Evolutionary conservation across 2,888 invertebrate species (phyloP).

Genomic region (Labia minor): DNA sequence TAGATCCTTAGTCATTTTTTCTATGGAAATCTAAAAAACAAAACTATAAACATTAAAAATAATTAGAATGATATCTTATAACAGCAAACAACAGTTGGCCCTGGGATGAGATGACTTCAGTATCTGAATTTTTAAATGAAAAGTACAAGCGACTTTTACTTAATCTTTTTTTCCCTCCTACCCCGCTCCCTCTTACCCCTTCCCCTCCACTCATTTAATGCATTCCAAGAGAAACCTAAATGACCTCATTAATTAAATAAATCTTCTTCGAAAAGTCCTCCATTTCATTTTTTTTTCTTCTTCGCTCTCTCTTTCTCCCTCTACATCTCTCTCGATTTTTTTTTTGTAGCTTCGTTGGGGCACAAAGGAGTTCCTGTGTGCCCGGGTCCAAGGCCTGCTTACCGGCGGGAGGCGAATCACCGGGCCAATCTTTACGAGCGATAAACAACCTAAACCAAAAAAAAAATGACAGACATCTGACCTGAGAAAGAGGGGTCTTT

Average conservation of each 20-base stretch:
- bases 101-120: neutral
- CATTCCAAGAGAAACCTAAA: slow-evolving; percentile 13
- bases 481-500: neutral
- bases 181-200: no score
- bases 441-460: neutral
- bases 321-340: neutral
- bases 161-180: no score
- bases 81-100: neutral
- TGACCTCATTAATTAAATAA: slow-evolving; percentile 6
- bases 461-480: neutral
- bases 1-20: no score
- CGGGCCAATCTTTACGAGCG: neutral
- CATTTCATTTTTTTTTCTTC: neutral
- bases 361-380: neutral
- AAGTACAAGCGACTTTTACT: no score
- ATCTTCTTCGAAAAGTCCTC: neutral
- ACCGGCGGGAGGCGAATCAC: neutral
- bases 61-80: neutral
- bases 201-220: neutral
- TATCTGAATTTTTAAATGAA: no score
- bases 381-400: neutral
- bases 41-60: neutral
- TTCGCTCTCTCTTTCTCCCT: no score
- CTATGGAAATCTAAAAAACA: neutral
- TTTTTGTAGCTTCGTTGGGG: neutral